Evolutionary conservation across 2,797 vertebrate species (phyloP), one percentile per base, ranked within the genome.

Genomic region (Scarus forsteni): DNA sequence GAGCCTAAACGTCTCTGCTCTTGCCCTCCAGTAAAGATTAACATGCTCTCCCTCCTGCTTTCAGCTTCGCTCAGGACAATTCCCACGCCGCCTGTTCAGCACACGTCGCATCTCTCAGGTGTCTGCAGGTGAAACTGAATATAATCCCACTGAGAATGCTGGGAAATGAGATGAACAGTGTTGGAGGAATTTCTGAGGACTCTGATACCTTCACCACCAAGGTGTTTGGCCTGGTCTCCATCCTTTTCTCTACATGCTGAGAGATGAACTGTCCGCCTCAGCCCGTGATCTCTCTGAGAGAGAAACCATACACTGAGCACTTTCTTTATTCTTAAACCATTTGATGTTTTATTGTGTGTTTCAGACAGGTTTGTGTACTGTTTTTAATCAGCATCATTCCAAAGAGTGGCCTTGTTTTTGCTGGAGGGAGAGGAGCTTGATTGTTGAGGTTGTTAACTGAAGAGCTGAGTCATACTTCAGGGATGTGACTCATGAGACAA

Each of bases 51-150:
- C 16, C 61, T 50, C 59, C 19, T 50, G 12, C n/a, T 38, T 57
- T 71, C 91, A 99, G 97, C 95, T 98, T 85, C 95, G 94, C 43
- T 93, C 95, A 0, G 95, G 96, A 63, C 96, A 97, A 83, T 96
- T 99, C 79, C 88, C 95, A 44, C 93, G 96, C 43, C 96, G 95
- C 71, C 90, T 98, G 6, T 98, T 96, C 97, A 94, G 96, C 7
- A 96, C 95, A 0, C 94, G 96, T 15, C 95, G 97, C 38, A 98
- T 98, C 90, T 96, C 95, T 65, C 97, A 97, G 88, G 96, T 98
- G 78, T 98, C 97, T 0, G 93, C 97, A 0, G 97, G 97, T 6
- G 97, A 98, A 93, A 98, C 97, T 0, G 97, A 99, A 42, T 98
- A 98, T 93, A 95, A 94, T 79, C 94, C 96, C 0, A 27, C 48